These are phyloP conservation scores for Athripsodes cinereus DNA, from an alignment of 2,888 invertebrate genomes.

Conservation along the genomic window DNA sequence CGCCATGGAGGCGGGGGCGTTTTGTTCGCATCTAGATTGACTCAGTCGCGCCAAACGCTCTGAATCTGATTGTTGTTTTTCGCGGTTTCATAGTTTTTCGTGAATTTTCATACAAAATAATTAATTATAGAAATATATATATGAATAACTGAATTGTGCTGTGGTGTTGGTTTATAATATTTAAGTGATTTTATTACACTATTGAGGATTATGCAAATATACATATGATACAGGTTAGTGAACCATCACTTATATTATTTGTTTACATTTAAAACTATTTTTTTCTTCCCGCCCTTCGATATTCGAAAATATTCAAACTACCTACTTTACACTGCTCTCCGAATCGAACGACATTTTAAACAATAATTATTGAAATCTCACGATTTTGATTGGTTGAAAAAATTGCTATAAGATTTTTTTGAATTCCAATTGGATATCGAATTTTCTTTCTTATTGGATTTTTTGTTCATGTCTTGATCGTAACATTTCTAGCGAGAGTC, in stretches of 20 bases:
- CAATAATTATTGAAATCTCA: no score
- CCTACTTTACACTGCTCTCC: no score
- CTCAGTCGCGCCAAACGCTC: constrained; percentile 20
- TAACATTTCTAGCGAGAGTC: no score
- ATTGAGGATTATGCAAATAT: constrained; percentile 20
- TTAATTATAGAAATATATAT: not conserved
- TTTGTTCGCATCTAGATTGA: constrained; percentile 8
- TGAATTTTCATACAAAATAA: constrained; percentile 11
- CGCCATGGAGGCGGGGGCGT: constrained; percentile 18
- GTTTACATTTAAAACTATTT: not conserved
- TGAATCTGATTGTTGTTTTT: constrained; percentile 17
- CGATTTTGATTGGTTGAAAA: no score
- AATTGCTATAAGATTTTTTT: no score
- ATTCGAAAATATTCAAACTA: no score
- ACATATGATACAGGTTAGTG: constrained; percentile 26
- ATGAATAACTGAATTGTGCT: not conserved
- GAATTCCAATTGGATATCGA: no score
- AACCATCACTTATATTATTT: not conserved
- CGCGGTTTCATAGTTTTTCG: constrained; percentile 16
- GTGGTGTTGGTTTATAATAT: not conserved
- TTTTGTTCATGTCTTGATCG: no score
- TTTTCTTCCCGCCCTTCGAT: not conserved
- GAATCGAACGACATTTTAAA: no score
- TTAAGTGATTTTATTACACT: constrained; percentile 9
- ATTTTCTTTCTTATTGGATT: no score